Percentiles rank a stretch among this genome's conserved stretches.
Evolutionary conservation across 1,140 invertebrate genomes (phyloP).

Genomic region (Drosophila nebulosa): DNA sequence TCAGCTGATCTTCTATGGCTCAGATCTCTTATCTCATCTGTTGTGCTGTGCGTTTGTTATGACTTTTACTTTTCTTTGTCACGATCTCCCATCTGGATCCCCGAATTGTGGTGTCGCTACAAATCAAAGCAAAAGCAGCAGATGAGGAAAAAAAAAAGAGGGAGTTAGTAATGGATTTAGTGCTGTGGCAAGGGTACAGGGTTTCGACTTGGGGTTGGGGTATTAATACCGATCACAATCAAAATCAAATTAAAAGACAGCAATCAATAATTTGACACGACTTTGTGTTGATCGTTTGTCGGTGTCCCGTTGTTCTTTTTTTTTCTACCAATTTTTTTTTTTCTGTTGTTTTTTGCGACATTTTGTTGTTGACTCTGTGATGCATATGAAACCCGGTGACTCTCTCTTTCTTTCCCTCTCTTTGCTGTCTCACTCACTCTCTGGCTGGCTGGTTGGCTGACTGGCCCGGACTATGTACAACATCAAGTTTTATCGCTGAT

Average conservation of each 20-base stretch:
- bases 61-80: conserved; percentile 77
- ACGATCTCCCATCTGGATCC: conserved; percentile 22
- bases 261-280: conserved; percentile 72
- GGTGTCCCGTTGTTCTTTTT: conserved; percentile 42
- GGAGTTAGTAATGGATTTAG: not conserved
- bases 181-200: not conserved
- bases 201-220: conserved; percentile 20
- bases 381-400: conserved; percentile 22
- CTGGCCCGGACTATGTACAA: conserved; percentile 64
- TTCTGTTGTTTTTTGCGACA: conserved; percentile 52
- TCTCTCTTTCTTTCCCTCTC: conserved; percentile 1
- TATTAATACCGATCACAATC: conserved; percentile 33
- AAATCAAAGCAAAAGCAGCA: conserved; percentile 65
- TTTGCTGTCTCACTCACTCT: conserved; percentile 1
- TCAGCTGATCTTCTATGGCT: conserved; percentile 47
- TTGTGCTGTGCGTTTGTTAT: conserved; percentile 57
- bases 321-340: not conserved
- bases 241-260: conserved; percentile 75
- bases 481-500: conserved; percentile 81
- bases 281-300: conserved; percentile 41
- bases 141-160: not conserved
- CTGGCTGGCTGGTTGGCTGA: not conserved
- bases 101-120: conserved; percentile 39
- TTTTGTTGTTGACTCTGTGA: conserved; percentile 47
- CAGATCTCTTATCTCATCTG: conserved; percentile 43